phyloP scores from a whole-genome alignment of 2,113 vertebrate species.

The Macrotis lagotis region DNA sequence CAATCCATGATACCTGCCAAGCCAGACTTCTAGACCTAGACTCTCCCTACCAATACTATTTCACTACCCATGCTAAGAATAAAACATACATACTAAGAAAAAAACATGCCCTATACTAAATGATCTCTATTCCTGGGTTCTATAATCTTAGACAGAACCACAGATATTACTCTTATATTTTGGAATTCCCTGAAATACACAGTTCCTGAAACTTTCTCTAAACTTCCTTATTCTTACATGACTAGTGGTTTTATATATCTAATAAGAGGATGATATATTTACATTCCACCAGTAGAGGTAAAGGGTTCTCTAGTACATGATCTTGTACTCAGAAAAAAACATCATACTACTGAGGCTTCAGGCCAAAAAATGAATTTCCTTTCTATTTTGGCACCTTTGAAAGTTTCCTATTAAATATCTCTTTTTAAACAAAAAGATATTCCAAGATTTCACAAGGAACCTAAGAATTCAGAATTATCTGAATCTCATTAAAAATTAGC shows the following conservation, averaged over 20 bases:
- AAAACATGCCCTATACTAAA: background rate
- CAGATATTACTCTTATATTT: conserved; percentile 40
- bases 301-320: conserved; percentile 9
- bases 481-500: background rate
- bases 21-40: background rate
- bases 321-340: conserved; percentile 17
- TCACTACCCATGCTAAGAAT: background rate
- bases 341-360: conserved; percentile 11
- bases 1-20: background rate
- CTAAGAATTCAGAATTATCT: background rate
- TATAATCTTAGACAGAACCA: conserved; percentile 4
- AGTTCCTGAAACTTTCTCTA: conserved; percentile 51
- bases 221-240: conserved; percentile 67
- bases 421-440: conserved; percentile 22
- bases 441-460: conserved; percentile 5
- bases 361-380: background rate
- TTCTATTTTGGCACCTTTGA: conserved; percentile 15
- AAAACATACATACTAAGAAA: background rate
- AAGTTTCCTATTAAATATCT: conserved; percentile 30
- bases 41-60: background rate
- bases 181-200: conserved; percentile 71
- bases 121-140: conserved; percentile 46
- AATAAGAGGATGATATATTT: background rate
- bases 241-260: conserved; percentile 38
- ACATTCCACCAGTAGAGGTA: background rate